Evolutionary conservation across 2,113 vertebrate species (phyloP).

Genomic region (Apodemus speciosus): DNA sequence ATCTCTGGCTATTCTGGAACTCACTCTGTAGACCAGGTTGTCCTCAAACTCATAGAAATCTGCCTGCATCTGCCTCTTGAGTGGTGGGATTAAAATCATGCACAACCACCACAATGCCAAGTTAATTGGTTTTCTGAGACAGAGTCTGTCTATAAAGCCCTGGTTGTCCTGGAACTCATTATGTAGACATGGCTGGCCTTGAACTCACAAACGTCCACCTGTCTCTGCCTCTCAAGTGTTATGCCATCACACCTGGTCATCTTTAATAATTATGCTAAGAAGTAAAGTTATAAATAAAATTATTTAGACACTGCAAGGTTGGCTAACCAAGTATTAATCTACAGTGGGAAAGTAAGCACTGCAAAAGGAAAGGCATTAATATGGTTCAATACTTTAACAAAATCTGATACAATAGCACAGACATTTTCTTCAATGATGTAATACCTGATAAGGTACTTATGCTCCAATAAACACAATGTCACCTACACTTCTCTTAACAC

Average conservation of each 20-base stretch:
- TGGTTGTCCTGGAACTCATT: neutral
- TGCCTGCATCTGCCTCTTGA: neutral
- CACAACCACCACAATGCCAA: no score
- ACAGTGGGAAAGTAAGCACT: constrained; percentile 21
- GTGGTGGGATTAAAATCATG: no score
- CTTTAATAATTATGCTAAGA: neutral
- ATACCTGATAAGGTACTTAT: neutral
- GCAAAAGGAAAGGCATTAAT: neutral
- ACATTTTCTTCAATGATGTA: neutral
- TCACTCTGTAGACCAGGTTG: neutral
- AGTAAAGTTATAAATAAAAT: neutral
- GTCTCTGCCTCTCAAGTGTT: neutral
- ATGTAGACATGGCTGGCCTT: neutral
- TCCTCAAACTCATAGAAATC: neutral
- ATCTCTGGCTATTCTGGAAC: neutral
- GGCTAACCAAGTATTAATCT: neutral
- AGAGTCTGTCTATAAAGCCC: neutral
- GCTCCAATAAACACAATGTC: neutral
- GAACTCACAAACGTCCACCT: neutral
- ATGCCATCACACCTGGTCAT: neutral
- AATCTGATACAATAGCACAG: neutral
- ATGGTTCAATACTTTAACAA: constrained; percentile 14
- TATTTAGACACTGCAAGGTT: constrained; percentile 2
- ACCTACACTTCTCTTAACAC: neutral
- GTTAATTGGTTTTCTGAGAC: neutral